Conservation (phyloP, 2,113 vertebrate species). For the Orientallactaga bullata region DNA sequence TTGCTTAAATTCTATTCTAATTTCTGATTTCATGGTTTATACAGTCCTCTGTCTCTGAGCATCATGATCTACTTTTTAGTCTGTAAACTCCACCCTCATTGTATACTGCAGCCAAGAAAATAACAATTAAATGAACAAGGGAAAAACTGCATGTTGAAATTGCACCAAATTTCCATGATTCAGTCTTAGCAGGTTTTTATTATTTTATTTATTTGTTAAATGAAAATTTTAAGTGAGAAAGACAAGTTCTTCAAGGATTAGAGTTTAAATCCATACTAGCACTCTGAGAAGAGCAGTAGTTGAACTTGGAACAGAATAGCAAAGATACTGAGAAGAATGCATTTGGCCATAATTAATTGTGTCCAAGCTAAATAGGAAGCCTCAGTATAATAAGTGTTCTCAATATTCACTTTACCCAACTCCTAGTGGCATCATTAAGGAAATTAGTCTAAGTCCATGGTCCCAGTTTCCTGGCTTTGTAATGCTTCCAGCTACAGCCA, state of each 20-base stretch:
- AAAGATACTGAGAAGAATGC: slow-evolving; percentile 37
- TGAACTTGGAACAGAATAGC: slow-evolving; percentile 47
- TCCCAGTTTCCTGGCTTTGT: neutral
- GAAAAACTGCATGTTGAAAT: slow-evolving; percentile 35
- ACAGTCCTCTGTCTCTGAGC: slow-evolving; percentile 22
- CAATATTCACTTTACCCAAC: slow-evolving; percentile 35
- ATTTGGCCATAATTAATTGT: slow-evolving; percentile 24
- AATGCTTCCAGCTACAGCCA: slow-evolving; percentile 8
- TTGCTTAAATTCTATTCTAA: slow-evolving; percentile 57
- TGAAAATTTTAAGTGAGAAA: slow-evolving; percentile 41
- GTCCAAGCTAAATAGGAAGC: slow-evolving; percentile 52
- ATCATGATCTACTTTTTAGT: slow-evolving; percentile 39
- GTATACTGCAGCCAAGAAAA: neutral
- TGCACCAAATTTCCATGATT: slow-evolving; percentile 26
- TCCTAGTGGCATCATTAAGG: slow-evolving; percentile 53
- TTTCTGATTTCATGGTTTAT: slow-evolving; percentile 65
- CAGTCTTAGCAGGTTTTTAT: slow-evolving; percentile 1
- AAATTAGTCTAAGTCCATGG: slow-evolving; percentile 34
- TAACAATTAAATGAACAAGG: slow-evolving; percentile 11
- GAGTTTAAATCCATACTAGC: slow-evolving; percentile 47
- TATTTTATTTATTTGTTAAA: slow-evolving; percentile 47
- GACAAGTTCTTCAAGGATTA: slow-evolving; percentile 42
- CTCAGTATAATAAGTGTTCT: slow-evolving; percentile 1
- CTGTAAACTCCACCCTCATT: slow-evolving; percentile 10
- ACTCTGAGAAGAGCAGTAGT: slow-evolving; percentile 62